phyloP scores from a whole-genome alignment of 2,888 invertebrate species.

The Bruchidius siliquastri region DNA sequence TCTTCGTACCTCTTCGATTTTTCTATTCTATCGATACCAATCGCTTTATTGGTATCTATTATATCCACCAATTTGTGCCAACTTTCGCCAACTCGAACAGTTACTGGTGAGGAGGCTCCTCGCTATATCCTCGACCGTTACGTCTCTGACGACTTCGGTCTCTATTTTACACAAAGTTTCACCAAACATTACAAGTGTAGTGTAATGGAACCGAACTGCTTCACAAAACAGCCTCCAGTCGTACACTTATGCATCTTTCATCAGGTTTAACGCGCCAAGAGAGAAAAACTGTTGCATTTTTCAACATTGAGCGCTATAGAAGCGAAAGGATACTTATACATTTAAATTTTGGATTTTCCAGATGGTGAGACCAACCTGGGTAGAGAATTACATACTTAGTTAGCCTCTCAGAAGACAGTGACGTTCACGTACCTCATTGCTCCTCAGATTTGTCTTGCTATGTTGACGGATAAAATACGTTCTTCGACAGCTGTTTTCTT shows the following conservation, averaged over 20 bases:
- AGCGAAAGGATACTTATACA: not conserved
- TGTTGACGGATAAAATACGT: no score
- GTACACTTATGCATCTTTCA: not conserved
- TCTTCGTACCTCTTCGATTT: no score
- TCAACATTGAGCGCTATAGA: not conserved
- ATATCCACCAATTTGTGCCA: no score
- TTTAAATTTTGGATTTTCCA: not conserved
- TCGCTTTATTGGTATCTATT: no score
- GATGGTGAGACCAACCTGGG: not conserved
- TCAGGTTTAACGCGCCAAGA: not conserved
- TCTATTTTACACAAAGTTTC: not conserved
- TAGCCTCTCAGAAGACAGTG: not conserved
- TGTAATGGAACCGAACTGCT: not conserved
- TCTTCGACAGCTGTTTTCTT: no score
- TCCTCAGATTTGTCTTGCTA: not conserved
- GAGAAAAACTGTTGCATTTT: not conserved
- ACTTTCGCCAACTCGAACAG: no score
- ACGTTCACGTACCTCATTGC: not conserved
- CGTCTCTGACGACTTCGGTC: no score
- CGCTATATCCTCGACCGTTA: no score
- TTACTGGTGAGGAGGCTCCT: no score
- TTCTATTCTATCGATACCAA: no score
- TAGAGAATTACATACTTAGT: not conserved
- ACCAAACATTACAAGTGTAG: not conserved
- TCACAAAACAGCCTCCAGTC: not conserved